A percentile compares a stretch with the other conserved stretches of the same genome.
These are phyloP conservation scores for Aegithalos caudatus DNA, from an alignment of 2,113 vertebrate genomes.

Conservation along the genomic window DNA sequence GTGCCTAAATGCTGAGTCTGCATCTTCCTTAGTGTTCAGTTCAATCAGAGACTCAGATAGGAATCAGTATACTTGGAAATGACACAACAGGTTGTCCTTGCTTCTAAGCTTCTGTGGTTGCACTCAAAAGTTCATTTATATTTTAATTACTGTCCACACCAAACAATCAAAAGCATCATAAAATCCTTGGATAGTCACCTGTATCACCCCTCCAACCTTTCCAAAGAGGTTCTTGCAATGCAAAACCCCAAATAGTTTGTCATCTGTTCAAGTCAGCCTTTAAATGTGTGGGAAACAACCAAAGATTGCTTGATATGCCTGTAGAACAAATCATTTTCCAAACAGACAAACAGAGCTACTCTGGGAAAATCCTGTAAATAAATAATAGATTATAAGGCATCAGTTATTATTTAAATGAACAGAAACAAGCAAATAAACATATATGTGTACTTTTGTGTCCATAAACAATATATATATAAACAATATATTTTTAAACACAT, in stretches of 20 bases:
- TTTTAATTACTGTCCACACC: neutral
- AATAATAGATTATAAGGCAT: neutral
- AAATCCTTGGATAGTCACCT: neutral
- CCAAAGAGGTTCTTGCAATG: neutral
- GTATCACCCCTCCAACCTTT: neutral
- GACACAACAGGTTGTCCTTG: neutral
- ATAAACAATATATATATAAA: neutral
- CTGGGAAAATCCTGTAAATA: neutral
- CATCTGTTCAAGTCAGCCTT: neutral
- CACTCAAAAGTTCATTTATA: neutral
- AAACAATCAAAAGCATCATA: neutral
- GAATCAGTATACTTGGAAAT: neutral
- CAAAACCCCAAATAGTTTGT: neutral
- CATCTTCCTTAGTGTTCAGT: neutral
- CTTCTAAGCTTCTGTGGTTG: neutral
- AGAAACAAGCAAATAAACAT: neutral
- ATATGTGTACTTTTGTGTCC: neutral
- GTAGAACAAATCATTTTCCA: neutral
- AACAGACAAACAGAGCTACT: neutral
- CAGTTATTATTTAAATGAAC: neutral
- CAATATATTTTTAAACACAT: neutral
- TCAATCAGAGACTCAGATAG: neutral
- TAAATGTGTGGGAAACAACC: neutral
- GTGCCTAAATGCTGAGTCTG: neutral
- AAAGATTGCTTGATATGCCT: neutral